phyloP scores from a whole-genome alignment of 1,140 invertebrate genomes.

The Ips nitidus region DNA sequence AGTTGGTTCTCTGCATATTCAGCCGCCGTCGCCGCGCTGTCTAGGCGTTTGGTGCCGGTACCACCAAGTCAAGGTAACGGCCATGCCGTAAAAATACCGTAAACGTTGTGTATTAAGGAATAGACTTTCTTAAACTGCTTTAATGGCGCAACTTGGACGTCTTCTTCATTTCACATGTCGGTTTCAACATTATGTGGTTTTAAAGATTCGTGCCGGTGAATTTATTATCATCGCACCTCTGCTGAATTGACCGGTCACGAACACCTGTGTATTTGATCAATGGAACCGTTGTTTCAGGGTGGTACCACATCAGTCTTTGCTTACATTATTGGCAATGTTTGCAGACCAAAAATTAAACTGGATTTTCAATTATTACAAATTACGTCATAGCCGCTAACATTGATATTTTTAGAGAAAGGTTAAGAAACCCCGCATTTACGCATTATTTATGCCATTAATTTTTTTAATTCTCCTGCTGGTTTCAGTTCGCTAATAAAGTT shows the following conservation, averaged over 20 bases:
- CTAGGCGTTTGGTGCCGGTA: slow-evolving; percentile 9
- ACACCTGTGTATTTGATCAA: slow-evolving; percentile 1
- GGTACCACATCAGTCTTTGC: background rate
- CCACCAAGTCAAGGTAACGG: slow-evolving; percentile 6
- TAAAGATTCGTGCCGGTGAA: background rate
- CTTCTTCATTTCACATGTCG: too few species aligned
- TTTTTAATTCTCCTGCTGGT: background rate
- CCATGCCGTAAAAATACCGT: background rate
- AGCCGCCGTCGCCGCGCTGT: slow-evolving; percentile 3
- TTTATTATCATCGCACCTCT: background rate
- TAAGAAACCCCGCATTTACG: background rate
- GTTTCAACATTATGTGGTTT: too few species aligned
- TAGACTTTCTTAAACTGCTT: too few species aligned
- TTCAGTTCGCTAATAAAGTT: too few species aligned
- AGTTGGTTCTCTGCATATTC: too few species aligned
- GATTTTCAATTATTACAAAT: background rate
- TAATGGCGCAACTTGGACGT: too few species aligned
- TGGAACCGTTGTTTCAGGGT: background rate
- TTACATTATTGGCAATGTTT: too few species aligned
- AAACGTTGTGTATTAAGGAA: background rate
- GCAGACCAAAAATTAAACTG: too few species aligned
- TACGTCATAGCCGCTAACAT: background rate
- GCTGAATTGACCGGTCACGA: background rate
- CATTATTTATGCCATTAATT: background rate
- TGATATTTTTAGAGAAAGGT: slow-evolving; percentile 3